phyloP scores from a whole-genome alignment of 1,140 invertebrate species.

The Pteromalus puparum region DNA sequence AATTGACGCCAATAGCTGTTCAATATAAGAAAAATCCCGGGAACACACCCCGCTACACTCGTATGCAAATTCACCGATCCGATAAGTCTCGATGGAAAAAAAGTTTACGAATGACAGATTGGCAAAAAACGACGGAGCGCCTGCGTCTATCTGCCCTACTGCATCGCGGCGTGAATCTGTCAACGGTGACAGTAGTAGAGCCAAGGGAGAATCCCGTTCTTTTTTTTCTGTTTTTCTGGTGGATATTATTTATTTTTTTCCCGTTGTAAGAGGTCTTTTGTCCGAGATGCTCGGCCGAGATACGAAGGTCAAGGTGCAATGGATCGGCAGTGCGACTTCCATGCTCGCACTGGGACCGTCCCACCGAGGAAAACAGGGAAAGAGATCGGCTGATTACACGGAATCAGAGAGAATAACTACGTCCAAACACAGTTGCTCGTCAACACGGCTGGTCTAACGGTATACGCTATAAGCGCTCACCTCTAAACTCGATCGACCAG shows the following conservation, averaged over 20 bases:
- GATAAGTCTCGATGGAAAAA: neutral
- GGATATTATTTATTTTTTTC: constrained; percentile 46
- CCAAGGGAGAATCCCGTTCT: neutral
- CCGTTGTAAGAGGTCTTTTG: constrained; percentile 58
- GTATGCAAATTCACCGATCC: neutral
- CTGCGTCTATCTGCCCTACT: neutral
- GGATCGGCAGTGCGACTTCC: constrained; percentile 59
- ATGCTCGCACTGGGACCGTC: neutral
- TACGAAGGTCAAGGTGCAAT: constrained; percentile 66
- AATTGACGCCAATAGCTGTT: neutral
- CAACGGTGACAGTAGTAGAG: neutral
- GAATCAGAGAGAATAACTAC: constrained; percentile 66
- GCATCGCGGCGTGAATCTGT: neutral
- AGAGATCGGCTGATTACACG: constrained; percentile 68
- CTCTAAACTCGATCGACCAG: constrained; percentile 52
- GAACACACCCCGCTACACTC: neutral
- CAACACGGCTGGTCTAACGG: constrained; percentile 62
- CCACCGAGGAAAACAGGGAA: constrained; percentile 53
- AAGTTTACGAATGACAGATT: constrained; percentile 5
- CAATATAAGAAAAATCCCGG: constrained; percentile 24
- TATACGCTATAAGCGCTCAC: constrained; percentile 50
- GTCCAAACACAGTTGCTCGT: constrained; percentile 63
- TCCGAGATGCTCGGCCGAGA: constrained; percentile 63
- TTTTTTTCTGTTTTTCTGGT: neutral
- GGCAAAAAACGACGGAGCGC: neutral